Evolutionary conservation across 2,888 invertebrate genomes (phyloP).

Genomic region (Venustoraphidia nigricollis): DNA sequence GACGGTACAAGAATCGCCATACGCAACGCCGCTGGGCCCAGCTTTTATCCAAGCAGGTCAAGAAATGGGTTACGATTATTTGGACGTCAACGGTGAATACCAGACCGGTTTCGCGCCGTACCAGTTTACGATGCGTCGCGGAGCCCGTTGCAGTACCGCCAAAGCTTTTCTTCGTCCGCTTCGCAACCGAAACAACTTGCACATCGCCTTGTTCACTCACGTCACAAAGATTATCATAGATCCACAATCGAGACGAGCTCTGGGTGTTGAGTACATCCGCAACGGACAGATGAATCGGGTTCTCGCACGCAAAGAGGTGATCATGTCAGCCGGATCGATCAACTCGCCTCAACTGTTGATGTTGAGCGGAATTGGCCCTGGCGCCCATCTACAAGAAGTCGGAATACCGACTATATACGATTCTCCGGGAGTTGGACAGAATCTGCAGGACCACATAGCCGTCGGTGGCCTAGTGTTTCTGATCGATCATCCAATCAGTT

Average conservation of each 20-base stretch:
- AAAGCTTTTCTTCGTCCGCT: conserved; percentile 76
- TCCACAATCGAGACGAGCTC: conserved; percentile 49
- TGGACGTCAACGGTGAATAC: conserved; percentile 71
- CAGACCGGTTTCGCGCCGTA: conserved; percentile 79
- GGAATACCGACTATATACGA: conserved; percentile 57
- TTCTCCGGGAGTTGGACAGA: conserved; percentile 71
- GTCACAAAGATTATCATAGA: conserved; percentile 56
- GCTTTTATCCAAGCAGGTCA: conserved; percentile 81
- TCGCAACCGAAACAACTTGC: conserved; percentile 61
- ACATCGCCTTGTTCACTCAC: conserved; percentile 63
- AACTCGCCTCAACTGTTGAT: conserved; percentile 84
- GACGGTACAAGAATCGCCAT: conserved; percentile 63
- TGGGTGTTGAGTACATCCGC: conserved; percentile 64
- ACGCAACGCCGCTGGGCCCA: conserved; percentile 67
- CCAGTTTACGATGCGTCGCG: conserved; percentile 79
- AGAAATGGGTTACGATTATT: conserved; percentile 78
- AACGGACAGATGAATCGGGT: conserved; percentile 44
- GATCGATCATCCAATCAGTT: conserved; percentile 64
- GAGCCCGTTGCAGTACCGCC: conserved; percentile 66
- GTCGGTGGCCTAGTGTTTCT: conserved; percentile 70
- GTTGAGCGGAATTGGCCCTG: conserved; percentile 74
- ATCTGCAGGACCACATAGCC: conserved; percentile 82
- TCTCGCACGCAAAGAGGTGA: conserved; percentile 63
- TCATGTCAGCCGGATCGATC: conserved; percentile 78
- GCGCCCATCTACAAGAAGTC: conserved; percentile 51